Base-by-base conservation (phyloP, 2,797 vertebrate genomes). In the Pseudopleuronectes americanus region DNA sequence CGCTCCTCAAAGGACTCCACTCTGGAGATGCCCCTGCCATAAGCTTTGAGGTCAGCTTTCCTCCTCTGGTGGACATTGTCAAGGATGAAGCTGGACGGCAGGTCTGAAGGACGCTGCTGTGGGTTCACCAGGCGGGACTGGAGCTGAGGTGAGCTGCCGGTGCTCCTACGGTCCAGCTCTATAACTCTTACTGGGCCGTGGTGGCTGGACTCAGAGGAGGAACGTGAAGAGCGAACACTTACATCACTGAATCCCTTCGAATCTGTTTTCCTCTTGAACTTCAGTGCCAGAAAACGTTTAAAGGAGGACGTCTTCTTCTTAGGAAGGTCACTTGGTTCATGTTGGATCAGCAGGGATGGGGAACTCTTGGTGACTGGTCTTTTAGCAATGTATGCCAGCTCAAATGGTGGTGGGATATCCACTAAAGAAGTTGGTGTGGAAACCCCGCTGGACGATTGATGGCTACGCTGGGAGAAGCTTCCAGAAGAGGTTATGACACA, bases 221-320 rank as follows among this genome's bases (percentile, higher is more conserved):
- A 97, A 33, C 97, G 95, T 6, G 97, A 98, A 8, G 96, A 98
- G 6, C 95, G 96, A 62, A 96, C 93, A 26, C 93, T 96, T 36
- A 96, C 95, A 19, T 99, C 98, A 56, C 94, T 94, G 0, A 95
- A 96, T 33, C 93, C 90, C 79, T 97, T 98, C 36, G 89, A 96
- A 77, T 99, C 98, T 0, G 93, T 79, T 91, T 97, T 99, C 86
- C 93, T 97, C 83, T 94, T 97, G 80, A 99, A 99, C 45, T 97
- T 99, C 48, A 99, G 89, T 0, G 96, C 95, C 63, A 99, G 91
- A 67, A 99, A 97, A 24, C 94, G 95, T 87, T 99, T 99, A 82
- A 99, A 98, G 23, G 98, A 99, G 0, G 97, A 96, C 77, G 96
- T 99, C 84, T 98, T 99, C 89, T 98, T 99, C 84, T 97, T 97